Conservation (phyloP, 2,888 invertebrate species). For the Fragum sueziense region DNA sequence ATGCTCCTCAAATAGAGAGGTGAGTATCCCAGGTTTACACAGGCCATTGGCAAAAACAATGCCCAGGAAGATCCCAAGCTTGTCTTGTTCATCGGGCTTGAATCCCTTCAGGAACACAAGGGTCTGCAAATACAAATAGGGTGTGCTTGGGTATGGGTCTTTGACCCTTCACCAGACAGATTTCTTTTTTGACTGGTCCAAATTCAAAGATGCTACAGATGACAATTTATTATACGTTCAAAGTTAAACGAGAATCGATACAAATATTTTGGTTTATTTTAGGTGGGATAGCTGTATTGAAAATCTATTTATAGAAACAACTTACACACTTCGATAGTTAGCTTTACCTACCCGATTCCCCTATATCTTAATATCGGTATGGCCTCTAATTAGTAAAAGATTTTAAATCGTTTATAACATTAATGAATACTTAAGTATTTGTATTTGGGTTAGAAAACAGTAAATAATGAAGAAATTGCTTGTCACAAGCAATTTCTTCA, state of each 20-base stretch:
- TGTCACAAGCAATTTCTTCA: background rate
- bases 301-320: no score
- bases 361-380: no score
- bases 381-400: no score
- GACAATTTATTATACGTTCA: no score
- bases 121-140: slow-evolving; percentile 72
- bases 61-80: slow-evolving; percentile 96
- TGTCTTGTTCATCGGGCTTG: slow-evolving; percentile 92
- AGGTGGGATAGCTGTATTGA: no score
- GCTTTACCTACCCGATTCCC: no score
- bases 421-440: background rate
- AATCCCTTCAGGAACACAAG: slow-evolving; percentile 96
- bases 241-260: no score
- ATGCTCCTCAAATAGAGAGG: slow-evolving; percentile 87
- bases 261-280: no score
- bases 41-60: slow-evolving; percentile 96
- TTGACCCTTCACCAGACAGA: background rate
- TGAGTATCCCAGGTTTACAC: slow-evolving; percentile 93
- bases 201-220: no score
- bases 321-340: no score
- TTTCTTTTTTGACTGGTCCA: no score
- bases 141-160: background rate
- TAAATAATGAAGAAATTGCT: background rate
- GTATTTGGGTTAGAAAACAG: background rate
- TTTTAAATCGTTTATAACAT: background rate